phyloP scores from a whole-genome alignment of 1,140 invertebrate species.

The Leptinotarsa defecta region DNA sequence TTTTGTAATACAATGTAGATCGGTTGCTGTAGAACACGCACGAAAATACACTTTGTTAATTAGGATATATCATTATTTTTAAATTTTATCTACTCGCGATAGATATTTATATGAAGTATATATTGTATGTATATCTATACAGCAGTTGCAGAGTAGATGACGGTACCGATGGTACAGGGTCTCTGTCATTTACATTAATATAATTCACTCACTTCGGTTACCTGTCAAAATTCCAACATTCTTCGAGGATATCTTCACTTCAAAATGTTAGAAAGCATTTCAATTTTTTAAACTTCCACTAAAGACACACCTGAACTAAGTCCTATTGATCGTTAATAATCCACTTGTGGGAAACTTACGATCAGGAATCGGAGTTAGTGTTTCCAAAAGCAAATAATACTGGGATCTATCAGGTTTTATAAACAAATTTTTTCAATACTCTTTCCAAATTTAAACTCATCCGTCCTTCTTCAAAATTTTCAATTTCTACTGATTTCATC shows the following conservation, averaged over 20 bases:
- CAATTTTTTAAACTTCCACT: neutral
- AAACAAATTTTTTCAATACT: neutral
- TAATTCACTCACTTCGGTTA: constrained; percentile 35
- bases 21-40: constrained; percentile 48
- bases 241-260: neutral
- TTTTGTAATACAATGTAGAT: constrained; percentile 21
- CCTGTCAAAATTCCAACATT: constrained; percentile 28
- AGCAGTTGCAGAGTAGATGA: constrained; percentile 47
- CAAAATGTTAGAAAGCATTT: neutral
- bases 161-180: constrained; percentile 37
- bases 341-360: too few relatives aligned
- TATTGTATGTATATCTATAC: constrained; percentile 48
- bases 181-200: constrained; percentile 38
- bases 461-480: constrained; percentile 12
- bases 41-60: constrained; percentile 48
- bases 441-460: constrained; percentile 8
- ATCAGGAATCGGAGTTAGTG: too few relatives aligned
- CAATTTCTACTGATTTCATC: too few relatives aligned
- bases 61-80: constrained; percentile 52
- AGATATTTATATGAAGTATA: constrained; percentile 43
- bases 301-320: too few relatives aligned
- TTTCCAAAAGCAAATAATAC: too few relatives aligned
- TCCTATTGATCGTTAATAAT: too few relatives aligned
- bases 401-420: too few relatives aligned
- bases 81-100: constrained; percentile 51